Conservation (phyloP, 1,140 invertebrate genomes). For the Drosophila arizonae region DNA sequence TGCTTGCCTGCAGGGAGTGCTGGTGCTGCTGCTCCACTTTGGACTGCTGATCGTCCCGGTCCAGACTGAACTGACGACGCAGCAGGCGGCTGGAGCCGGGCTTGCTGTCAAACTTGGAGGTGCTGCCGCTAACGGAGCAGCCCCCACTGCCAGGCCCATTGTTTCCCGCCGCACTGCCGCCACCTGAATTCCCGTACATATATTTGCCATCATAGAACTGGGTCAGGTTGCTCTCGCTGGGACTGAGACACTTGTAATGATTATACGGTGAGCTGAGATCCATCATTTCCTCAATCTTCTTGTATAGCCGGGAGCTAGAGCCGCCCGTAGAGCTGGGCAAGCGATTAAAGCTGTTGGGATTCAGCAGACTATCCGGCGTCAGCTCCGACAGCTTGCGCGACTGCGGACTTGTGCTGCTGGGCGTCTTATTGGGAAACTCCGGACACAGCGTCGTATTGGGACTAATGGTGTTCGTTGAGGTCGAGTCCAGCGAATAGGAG, state of each 20-base stretch:
- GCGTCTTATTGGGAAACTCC: constrained; percentile 73
- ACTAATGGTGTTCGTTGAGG: constrained; percentile 76
- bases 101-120: constrained; percentile 66
- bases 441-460: constrained; percentile 75
- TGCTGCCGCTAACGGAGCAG: constrained; percentile 47
- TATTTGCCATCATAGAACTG: constrained; percentile 82
- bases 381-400: constrained; percentile 77
- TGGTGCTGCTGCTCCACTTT: constrained; percentile 74
- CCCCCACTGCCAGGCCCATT: constrained; percentile 47
- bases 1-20: constrained; percentile 63
- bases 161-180: constrained; percentile 26
- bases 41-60: constrained; percentile 85
- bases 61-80: constrained; percentile 88
- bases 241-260: constrained; percentile 88
- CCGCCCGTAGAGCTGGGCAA: constrained; percentile 73
- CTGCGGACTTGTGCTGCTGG: constrained; percentile 69
- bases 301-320: constrained; percentile 77
- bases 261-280: constrained; percentile 89
- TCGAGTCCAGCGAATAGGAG: constrained; percentile 81
- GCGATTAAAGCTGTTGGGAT: constrained; percentile 78
- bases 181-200: constrained; percentile 55
- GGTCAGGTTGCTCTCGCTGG: constrained; percentile 85
- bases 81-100: constrained; percentile 84
- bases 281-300: constrained; percentile 83
- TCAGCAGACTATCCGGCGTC: constrained; percentile 71